Evolutionary conservation across 2,113 vertebrate species (phyloP), one percentile per base, ranked within the genome.

Genomic region (Vombatus ursinus): DNA sequence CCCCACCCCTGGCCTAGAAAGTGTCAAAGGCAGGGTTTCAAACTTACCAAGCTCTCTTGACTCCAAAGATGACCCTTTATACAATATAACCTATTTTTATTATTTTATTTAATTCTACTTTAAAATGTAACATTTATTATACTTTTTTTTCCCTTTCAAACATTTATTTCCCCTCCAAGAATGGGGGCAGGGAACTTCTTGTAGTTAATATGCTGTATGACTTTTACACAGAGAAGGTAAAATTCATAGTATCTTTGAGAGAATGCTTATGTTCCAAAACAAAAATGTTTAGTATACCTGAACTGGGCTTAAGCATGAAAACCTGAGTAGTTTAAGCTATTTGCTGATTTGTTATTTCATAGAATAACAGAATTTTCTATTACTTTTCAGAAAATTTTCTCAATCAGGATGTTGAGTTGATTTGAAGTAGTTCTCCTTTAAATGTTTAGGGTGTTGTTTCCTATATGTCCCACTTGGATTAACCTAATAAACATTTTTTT

Each of bases 231-330:
- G 91, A 92, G 53, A 53, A 11, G 44, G 19, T 92, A 14, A 90
- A 24, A 31, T 93, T 68, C 50, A 51, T 77, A 91, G 54, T 47
- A 89, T 22, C 47, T 52, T n/a, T 90, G 94, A 51, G 90, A 49
- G 11, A 61, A 44, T n/a, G 16, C 28, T 19, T 57, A 28, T 2
- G 57, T 93, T 50, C 4, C 77, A 9, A 24, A 77, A 52, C 23
- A 28, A 1, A 3, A 11, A 91, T 16, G 10, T 24, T 3, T 48
- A 22, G 3, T 23, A 24, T n/a, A 11, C 16, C 16, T 0, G 44
- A 23, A 49, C 8, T 52, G 10, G 44, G n/a, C 24, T 47, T 68
- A 52, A 51, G 11, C 19, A 0, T 52, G 26, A 68, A 93, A 92
- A 10, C 31, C 28, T 24, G 24, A 24, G 26, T 84, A 84, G 16